A percentile compares a stretch with the other conserved stretches of the same genome.
Conservation (phyloP, 1,140 invertebrate species). For the Diachasma alloeum region DNA sequence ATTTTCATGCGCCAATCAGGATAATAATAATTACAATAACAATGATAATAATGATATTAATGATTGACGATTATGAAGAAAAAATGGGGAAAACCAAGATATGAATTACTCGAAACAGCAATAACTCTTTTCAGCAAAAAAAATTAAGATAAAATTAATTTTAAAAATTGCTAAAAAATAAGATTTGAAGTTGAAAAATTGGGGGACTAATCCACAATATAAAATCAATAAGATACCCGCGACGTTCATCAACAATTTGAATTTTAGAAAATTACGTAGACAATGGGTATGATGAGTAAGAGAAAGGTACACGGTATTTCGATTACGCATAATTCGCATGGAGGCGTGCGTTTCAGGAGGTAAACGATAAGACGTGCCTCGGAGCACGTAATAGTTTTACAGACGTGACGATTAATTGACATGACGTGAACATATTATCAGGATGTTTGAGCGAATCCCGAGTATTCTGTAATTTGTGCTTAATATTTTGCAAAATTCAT, state of each 20-base stretch:
- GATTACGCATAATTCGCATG: neutral
- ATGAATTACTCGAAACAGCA: too few relatives aligned
- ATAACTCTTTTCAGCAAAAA: too few relatives aligned
- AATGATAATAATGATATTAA: too few relatives aligned
- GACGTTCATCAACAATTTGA: neutral
- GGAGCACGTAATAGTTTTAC: neutral
- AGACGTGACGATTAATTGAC: neutral
- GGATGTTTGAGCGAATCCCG: neutral
- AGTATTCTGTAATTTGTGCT: neutral
- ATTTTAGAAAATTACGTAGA: neutral
- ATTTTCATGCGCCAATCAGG: too few relatives aligned
- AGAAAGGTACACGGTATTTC: neutral
- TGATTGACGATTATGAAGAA: too few relatives aligned
- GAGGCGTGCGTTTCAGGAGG: neutral
- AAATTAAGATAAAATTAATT: too few relatives aligned
- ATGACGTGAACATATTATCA: neutral
- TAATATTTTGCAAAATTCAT: neutral
- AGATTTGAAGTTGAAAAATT: too few relatives aligned
- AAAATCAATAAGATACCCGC: too few relatives aligned
- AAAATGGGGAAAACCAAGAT: too few relatives aligned
- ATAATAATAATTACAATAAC: too few relatives aligned
- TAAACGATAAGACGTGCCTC: neutral
- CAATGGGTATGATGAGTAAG: neutral
- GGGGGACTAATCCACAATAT: too few relatives aligned
- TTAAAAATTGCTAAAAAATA: too few relatives aligned